Evolutionary conservation across 1,140 invertebrate genomes (phyloP), one percentile per base, ranked within the genome.

Genomic region (Leptopilina clavipes): DNA sequence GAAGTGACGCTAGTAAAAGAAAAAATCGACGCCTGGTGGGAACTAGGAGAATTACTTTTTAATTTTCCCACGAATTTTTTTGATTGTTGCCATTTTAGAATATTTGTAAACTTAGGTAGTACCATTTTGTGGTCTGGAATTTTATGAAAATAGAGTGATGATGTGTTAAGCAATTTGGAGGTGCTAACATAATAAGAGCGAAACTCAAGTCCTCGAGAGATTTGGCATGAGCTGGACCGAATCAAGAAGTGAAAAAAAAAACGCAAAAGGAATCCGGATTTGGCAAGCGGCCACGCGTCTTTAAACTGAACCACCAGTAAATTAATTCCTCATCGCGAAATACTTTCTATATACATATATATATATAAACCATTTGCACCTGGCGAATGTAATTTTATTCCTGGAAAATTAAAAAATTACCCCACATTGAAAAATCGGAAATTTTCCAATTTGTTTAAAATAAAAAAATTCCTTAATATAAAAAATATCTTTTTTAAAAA

Each of bases 151-250:
- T 22, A 65, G 12, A 65, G 7, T 65, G 22, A 7, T 25, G 59
- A 65, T 14, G 25, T 65, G 12, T 25, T 31, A 31, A 37, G 25
- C 3, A 65, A 65, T 65, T 31, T 31, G 59, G 59, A 65, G 59
- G 59, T 65, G 59, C 12, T 65, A 65, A 65, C 59, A 65, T 31
- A 65, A 25, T 65, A 65, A 65, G 59, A 65, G 59, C 22, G 12
- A 65, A 65, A 65, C 22, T 31, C 59, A 31, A 40, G 25, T 65
- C 25, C 59, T 65, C 59, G 59, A 65, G 25, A 65, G 25, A 65
- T 65, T 65, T 65, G 59, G 59, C 59, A 65, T 65, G 59, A 65
- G 22, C 19, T 65, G 22, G 59, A 37, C 59, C 22, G 59, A 31
- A 65, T 65, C 9, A 65, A 65, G 22, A 65, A 40, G 37, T 40